Base-by-base conservation (phyloP, 2,888 invertebrate species). In the Timema podura region DNA sequence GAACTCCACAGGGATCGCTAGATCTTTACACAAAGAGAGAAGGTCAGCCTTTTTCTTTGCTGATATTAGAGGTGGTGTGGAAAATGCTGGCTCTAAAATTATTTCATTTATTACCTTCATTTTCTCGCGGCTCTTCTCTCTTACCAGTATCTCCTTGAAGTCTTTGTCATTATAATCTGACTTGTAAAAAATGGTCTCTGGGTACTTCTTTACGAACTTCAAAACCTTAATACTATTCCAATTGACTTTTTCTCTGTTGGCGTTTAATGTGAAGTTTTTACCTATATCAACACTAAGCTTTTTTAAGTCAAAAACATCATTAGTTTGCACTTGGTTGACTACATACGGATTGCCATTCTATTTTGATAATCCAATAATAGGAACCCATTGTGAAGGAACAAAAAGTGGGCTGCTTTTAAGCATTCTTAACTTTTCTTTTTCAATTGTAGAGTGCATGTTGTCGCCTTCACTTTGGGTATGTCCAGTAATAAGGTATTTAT, bases 11-110 rank as follows among this genome's bases (percentile, higher is more conserved):
- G 44, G 61, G 45, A 61, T 44, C 13, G 30, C 61, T 44, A 16
- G 30, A 61, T 61, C 61, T 44, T 61, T 61, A 13, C 61, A 61
- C 44, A 61, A 61, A 44, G 44, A 61, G 61, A 61, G 61, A 30
- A 61, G 30, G 5, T 44, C 30, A 61, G 30, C 44, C 16, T 61
- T 61, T 61, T 61, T 61, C 61, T 61, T 30, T 30, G 61, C 61
- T 61, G 61, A 13, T 44, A 61, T 15, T 61, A 16, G 61, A 61
- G 61, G 61, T 44, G 44, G 45, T 16, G 30, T 15, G 30, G 16
- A 30, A 45, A 61, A 61, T 61, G 61, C 61, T 44, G 61, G 61
- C 61, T n/a, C n/a, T n/a, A n/a, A n/a, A n/a, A n/a, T n/a, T n/a
- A n/a, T n/a, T n/a, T n/a, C n/a, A n/a, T n/a, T n/a, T n/a, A n/a